Base-by-base conservation (phyloP, 2,888 invertebrate genomes). In the Xestoiulus laeticollis region DNA sequence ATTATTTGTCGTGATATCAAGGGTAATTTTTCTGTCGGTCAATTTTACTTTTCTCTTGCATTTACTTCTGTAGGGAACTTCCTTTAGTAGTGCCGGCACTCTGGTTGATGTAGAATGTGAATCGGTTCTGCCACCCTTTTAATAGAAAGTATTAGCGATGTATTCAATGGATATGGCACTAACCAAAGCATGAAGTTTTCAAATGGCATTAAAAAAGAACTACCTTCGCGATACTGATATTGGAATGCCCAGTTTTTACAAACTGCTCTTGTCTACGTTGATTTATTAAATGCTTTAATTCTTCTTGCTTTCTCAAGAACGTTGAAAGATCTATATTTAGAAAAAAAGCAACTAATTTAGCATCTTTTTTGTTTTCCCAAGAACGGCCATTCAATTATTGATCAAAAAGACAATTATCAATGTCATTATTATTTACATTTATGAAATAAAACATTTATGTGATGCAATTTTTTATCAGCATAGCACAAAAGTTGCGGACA, bases 11-110 rank as follows among this genome's bases (percentile, higher is more conserved):
- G 78, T 59, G n/a, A 88, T 33, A 44, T 85, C 78, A 8, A 88
- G 22, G 48, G 48, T 88, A 82, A 85, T 44, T 88, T 87, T 88
- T n/a, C 88, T 38, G 32, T 87, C 84, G 44, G 84, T 83, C 44
- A 84, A 44, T 87, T 22, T 83, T 0, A 43, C 12, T 30, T 48
- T 87, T 83, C 48, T 82, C 43, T 87, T 87, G 30, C 87, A 83
- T 38, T 38, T 26, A 16, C 87, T 87, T 33, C 59, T 83, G 38
- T 88, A 88, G 1, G 88, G 86, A 0, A 84, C 44, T n/a, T 32
- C 33, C 38, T 85, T 85, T 2, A 85, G 16, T 22, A 85, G 33
- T n/a, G 85, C 10, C 12, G 85, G 44, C 12, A 26, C 68, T 68
- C 68, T 68, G 68, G n/a, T 12, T 12, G 68, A 68, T 68, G 68